Conservation (phyloP, 2,113 vertebrate species). For the Larimichthys polyactis region DNA sequence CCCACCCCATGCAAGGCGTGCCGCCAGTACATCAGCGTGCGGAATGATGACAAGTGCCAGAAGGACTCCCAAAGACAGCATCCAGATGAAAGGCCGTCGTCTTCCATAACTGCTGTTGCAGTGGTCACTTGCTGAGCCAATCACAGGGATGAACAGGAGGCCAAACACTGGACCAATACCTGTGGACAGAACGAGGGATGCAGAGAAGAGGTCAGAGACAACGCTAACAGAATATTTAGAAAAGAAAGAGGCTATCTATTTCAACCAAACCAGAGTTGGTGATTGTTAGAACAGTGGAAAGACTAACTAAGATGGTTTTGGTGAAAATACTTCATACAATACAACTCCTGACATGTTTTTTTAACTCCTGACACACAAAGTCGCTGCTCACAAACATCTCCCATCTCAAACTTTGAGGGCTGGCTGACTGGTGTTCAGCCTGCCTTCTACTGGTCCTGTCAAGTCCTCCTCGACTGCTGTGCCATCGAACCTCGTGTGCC, state of each 20-base stretch:
- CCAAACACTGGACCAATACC: constrained; percentile 87
- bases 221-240: background rate
- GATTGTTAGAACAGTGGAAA: too few species aligned
- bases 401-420: too few species aligned
- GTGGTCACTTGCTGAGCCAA: constrained; percentile 87
- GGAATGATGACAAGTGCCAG: constrained; percentile 86
- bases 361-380: too few species aligned
- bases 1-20: constrained; percentile 76
- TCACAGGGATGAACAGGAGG: constrained; percentile 85
- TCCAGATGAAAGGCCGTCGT: constrained; percentile 86
- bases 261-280: too few species aligned
- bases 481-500: constrained; percentile 4
- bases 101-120: constrained; percentile 85
- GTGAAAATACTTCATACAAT: too few species aligned
- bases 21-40: constrained; percentile 80
- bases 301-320: too few species aligned
- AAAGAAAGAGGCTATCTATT: background rate
- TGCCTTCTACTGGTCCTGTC: background rate
- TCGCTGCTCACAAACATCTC: too few species aligned
- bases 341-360: too few species aligned
- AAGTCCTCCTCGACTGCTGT: background rate
- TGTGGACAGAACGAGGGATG: constrained; percentile 45
- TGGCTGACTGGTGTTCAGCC: background rate
- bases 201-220: constrained; percentile 1
- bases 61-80: constrained; percentile 85